Base-by-base conservation (phyloP, 2,797 vertebrate species). In the Tapirus indicus region DNA sequence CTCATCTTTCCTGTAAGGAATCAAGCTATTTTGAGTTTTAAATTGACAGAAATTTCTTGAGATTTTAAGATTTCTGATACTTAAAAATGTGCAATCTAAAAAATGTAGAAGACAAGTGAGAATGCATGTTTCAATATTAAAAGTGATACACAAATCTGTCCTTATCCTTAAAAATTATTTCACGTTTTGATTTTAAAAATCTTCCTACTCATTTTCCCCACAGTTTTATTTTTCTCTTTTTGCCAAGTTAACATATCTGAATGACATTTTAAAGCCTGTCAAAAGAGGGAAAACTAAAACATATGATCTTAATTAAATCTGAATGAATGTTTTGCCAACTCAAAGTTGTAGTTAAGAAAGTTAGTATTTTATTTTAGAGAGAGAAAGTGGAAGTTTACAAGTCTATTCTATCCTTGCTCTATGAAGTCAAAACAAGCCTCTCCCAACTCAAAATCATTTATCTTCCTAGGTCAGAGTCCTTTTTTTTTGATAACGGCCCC, bases 181-280 rank as follows among this genome's bases (percentile, higher is more conserved):
- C 1, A 17, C 29, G 32, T 96, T 88, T 90, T 89, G 9, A 90
- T 64, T 95, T 91, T 75, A 7, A 38, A 85, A 86, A 86, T 64
- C 9, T 38, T 77, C 89, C 58, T 74, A 88, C 54, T 79, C 41
- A 35, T 87, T 75, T 94, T 68, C 18, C 38, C 38, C 16, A 77
- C 27, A 71, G 49, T 88, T 84, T 90, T 86, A 83, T 93, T 83
- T 79, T 85, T 7, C 7, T 47, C 9, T 27, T 94, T 93, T 92
- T 95, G 91, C 49, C 38, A 94, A 92, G 72, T 95, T 94, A 83
- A 90, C 89, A 97, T 90, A 92, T 97, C 93, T 88, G 93, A 97
- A 93, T 69, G 79, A 82, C 49, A 95, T 95, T 98, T 97, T 69
- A 78, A 89, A 95, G 64, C 41, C 38, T 75, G 62, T 96, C 92